phyloP scores from a whole-genome alignment of 2,797 vertebrate species.

The Zalophus californianus region DNA sequence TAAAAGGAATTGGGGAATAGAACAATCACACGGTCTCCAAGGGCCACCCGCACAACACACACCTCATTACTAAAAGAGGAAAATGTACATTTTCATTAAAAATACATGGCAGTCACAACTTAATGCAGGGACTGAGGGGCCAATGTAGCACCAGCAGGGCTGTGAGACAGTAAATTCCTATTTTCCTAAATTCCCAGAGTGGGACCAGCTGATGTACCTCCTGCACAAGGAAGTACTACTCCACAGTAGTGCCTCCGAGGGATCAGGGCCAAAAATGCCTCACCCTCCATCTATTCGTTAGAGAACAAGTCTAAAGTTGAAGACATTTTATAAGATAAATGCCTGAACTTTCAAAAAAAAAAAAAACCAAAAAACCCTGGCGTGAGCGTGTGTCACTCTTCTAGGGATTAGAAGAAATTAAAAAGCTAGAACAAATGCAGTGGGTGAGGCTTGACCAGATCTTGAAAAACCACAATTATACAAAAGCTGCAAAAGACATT shows the following conservation, averaged over 20 bases:
- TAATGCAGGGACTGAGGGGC: neutral
- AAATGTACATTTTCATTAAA: neutral
- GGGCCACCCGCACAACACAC: neutral
- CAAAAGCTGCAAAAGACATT: neutral
- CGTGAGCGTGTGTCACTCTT: neutral
- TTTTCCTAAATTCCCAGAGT: too few relatives aligned
- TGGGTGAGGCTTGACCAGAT: neutral
- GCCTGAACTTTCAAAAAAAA: neutral
- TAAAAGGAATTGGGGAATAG: neutral
- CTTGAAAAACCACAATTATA: neutral
- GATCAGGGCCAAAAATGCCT: neutral
- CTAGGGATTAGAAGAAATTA: neutral
- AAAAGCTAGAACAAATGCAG: neutral
- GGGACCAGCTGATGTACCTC: rapidly evolving
- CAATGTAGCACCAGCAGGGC: too few relatives aligned
- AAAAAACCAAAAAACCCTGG: neutral
- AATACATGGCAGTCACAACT: neutral
- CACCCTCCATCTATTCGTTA: neutral
- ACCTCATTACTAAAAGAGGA: neutral
- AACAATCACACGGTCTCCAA: neutral
- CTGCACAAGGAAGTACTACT: rapidly evolving
- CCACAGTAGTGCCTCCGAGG: rapidly evolving
- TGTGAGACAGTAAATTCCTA: too few relatives aligned
- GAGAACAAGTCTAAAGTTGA: neutral
- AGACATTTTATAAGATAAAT: neutral